phyloP scores from a whole-genome alignment of 1,140 invertebrate genomes.

The Aradophagus sp. region DNA sequence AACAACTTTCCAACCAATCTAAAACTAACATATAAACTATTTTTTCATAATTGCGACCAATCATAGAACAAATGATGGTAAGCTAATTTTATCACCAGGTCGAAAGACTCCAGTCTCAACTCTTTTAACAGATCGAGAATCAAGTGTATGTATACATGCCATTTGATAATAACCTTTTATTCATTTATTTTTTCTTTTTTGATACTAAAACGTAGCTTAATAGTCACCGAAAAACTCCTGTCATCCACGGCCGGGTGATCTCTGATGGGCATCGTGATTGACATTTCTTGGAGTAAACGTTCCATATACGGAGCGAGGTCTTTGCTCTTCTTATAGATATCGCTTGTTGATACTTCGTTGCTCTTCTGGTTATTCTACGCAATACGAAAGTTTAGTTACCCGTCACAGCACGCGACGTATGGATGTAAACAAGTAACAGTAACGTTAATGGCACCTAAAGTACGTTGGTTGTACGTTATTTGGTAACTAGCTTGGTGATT shows the following conservation, averaged over 20 bases:
- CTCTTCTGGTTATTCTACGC: conserved; percentile 72
- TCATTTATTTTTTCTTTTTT: conserved; percentile 6
- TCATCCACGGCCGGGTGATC: conserved; percentile 64
- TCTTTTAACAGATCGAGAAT: too few relatives aligned
- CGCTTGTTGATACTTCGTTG: conserved; percentile 57
- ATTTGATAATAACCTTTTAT: too few relatives aligned
- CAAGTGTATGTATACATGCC: too few relatives aligned
- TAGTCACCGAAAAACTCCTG: conserved; percentile 77
- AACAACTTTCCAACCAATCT: too few relatives aligned
- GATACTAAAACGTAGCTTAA: conserved; percentile 65
- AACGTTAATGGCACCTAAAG: too few relatives aligned
- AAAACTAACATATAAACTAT: too few relatives aligned
- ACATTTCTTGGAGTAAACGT: conserved; percentile 80
- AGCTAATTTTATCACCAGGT: too few relatives aligned
- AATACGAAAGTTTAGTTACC: conserved; percentile 59
- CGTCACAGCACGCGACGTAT: conserved; percentile 9
- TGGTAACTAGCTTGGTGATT: too few relatives aligned
- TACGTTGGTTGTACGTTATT: too few relatives aligned
- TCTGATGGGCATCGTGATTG: conserved; percentile 76
- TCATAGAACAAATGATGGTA: too few relatives aligned
- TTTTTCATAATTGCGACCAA: too few relatives aligned
- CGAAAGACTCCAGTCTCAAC: too few relatives aligned
- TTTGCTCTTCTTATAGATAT: conserved; percentile 81
- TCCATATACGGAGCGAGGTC: conserved; percentile 85
- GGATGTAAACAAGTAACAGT: conserved; percentile 5